Percentiles rank a stretch among this genome's conserved stretches.
Conservation (phyloP, 2,888 invertebrate genomes). For the Leptinotarsa haldemani region DNA sequence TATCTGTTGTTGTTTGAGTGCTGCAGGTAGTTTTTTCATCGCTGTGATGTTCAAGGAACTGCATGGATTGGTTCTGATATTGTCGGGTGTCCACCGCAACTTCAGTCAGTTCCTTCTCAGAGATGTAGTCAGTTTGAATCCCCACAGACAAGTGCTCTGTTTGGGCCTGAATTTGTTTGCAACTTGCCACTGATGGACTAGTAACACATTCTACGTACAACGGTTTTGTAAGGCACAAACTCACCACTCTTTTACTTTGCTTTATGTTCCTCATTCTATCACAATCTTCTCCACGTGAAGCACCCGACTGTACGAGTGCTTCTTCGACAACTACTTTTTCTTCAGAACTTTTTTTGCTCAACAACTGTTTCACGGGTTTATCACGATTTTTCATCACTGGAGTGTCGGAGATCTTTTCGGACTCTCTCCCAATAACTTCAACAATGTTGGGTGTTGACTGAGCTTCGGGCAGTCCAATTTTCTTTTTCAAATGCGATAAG, state of each 20-base stretch:
- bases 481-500: constrained; percentile 51
- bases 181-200: constrained; percentile 2
- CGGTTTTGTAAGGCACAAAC: constrained; percentile 56
- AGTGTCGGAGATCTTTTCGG: constrained; percentile 25
- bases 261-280: constrained; percentile 16
- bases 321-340: background rate
- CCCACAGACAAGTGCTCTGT: constrained; percentile 38
- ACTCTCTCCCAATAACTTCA: constrained; percentile 24
- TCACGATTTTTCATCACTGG: constrained; percentile 31
- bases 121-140: constrained; percentile 48
- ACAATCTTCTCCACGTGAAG: background rate
- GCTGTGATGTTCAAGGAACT: constrained; percentile 37
- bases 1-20: constrained; percentile 46
- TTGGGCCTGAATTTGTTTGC: constrained; percentile 26
- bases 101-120: constrained; percentile 31
- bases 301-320: background rate
- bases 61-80: constrained; percentile 42
- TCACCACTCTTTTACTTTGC: constrained; percentile 48
- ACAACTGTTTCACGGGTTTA: constrained; percentile 24
- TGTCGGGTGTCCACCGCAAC: constrained; percentile 21
- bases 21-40: constrained; percentile 30
- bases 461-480: constrained; percentile 67
- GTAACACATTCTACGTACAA: constrained; percentile 54
- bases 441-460: constrained; percentile 67
- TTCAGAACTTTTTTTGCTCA: background rate